Base-by-base conservation (phyloP, 30 jellyfish, hydroid and myxozoan genomes). In the Clytia hemisphaerica region DNA sequence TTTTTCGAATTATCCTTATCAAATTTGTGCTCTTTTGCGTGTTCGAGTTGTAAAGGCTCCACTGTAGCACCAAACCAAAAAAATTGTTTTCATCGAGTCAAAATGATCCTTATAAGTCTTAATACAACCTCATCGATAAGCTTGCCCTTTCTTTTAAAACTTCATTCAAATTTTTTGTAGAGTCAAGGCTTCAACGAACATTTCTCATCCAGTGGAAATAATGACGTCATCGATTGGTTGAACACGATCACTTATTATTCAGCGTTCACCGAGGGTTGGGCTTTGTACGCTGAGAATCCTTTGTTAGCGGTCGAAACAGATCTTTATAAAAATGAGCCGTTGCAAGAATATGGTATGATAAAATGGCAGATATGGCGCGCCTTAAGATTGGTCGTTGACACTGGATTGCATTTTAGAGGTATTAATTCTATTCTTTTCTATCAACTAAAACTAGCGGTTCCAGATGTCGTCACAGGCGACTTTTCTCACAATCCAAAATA, bases 211-310 rank as follows among this genome's bases (percentile, higher is more conserved):
- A 40, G 87, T 62, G 73, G 69, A 25, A 66, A 79, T 29, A 51
- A n/a, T 16, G 97, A 88, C 60, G 84, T 76, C 48, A 80, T 88
- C 31, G 94, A 75, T 59, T 88, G 97, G 97, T 48, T 88, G 25
- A 80, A 88, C 46, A 76, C 82, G 5, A 85, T 49, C 35, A 72
- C 94, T 6, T 80, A 80, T 58, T 88, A 79, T 78, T 79, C 97
- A 4, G 97, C 97, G 4, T 88, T 88, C 45, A 88, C 97, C 2
- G 97, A 88, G 49, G 97, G 97, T 4, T 88, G 97, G 97, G 97
- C 97, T 6, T 73, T 88, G 61, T 88, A 88, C 65, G 85, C 97
- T 4, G 97, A 88, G 66, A 79, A 88, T 71, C 97, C 97, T 29
- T 63, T 88, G 28, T 75, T 88, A 26, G 94, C 97, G 4, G 83